Evolutionary conservation across 2,888 invertebrate genomes (phyloP).

Genomic region (Pemphredon lugubris): DNA sequence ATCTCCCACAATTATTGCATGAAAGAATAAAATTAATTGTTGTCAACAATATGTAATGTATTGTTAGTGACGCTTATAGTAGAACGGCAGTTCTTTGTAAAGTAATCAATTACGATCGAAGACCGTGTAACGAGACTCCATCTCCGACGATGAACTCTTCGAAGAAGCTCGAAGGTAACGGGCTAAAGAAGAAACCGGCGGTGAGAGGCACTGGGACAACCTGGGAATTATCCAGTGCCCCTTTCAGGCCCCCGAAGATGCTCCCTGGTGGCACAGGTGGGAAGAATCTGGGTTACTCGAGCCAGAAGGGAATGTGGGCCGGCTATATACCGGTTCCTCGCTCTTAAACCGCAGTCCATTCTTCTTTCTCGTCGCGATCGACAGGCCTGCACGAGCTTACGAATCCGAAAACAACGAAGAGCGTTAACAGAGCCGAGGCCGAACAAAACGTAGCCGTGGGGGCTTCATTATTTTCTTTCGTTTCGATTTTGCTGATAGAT

Average conservation of each 20-base stretch:
- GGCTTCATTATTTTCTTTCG: no score
- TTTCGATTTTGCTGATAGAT: background rate
- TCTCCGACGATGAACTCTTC: no score
- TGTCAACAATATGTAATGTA: no score
- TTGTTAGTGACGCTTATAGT: no score
- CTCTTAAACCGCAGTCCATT: constrained; percentile 77
- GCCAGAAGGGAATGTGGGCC: constrained; percentile 80
- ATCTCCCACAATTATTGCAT: no score
- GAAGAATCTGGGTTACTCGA: constrained; percentile 81
- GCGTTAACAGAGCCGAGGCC: background rate
- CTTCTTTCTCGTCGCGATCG: constrained; percentile 61
- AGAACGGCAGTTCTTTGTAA: no score
- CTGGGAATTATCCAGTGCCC: constrained; percentile 51
- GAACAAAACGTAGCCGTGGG: no score
- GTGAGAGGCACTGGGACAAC: constrained; percentile 47
- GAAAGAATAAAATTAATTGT: no score
- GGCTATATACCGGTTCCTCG: constrained; percentile 79
- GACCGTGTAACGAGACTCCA: no score
- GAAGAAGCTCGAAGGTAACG: constrained; percentile 33
- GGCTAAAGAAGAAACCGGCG: constrained; percentile 34
- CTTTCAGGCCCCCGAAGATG: constrained; percentile 60
- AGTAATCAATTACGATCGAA: no score
- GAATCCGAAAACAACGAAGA: constrained; percentile 11
- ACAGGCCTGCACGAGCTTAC: constrained; percentile 32
- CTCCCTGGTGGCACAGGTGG: constrained; percentile 66